phyloP scores from a whole-genome alignment of 1,140 invertebrate genomes.

The Drosophila quadrilineata region DNA sequence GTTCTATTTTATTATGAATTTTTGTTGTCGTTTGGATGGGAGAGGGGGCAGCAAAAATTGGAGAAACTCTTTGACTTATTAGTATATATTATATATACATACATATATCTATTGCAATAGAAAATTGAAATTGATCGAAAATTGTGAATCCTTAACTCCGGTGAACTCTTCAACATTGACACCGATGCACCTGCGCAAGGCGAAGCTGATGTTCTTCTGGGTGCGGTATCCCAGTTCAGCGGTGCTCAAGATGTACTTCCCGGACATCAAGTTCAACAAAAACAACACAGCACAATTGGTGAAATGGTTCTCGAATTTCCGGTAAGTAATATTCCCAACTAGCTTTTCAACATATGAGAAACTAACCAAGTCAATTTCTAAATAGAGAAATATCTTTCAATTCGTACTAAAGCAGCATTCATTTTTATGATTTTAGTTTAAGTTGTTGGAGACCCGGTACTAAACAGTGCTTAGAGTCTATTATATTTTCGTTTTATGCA shows the following conservation, averaged over 20 bases:
- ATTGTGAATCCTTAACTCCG: constrained; percentile 87
- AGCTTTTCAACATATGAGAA: neutral
- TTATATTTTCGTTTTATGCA: neutral
- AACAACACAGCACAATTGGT: constrained; percentile 99
- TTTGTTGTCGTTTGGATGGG: no score
- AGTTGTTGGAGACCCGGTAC: no score
- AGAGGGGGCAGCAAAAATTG: neutral
- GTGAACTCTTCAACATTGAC: constrained; percentile 96
- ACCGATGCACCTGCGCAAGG: constrained; percentile 99
- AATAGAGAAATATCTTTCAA: neutral
- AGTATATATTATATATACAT: constrained; percentile 18
- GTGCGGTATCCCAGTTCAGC: constrained; percentile 98
- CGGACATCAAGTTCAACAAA: constrained; percentile 99
- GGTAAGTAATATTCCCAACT: constrained; percentile 87
- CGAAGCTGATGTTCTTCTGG: constrained; percentile 99
- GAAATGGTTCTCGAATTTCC: constrained; percentile 99
- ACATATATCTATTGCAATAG: constrained; percentile 28
- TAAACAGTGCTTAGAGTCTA: no score
- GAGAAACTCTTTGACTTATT: constrained; percentile 22
- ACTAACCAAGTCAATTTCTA: neutral
- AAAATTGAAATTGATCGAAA: constrained; percentile 62
- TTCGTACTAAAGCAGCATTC: constrained; percentile 53
- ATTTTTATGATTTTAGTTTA: constrained; percentile 65
- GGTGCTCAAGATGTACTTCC: constrained; percentile 99
- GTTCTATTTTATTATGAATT: no score